A percentile compares a stretch with the other conserved stretches of the same genome.
These are phyloP conservation scores for Temnothorax ravouxi DNA, from an alignment of 2,888 invertebrate genomes.

Conservation along the genomic window DNA sequence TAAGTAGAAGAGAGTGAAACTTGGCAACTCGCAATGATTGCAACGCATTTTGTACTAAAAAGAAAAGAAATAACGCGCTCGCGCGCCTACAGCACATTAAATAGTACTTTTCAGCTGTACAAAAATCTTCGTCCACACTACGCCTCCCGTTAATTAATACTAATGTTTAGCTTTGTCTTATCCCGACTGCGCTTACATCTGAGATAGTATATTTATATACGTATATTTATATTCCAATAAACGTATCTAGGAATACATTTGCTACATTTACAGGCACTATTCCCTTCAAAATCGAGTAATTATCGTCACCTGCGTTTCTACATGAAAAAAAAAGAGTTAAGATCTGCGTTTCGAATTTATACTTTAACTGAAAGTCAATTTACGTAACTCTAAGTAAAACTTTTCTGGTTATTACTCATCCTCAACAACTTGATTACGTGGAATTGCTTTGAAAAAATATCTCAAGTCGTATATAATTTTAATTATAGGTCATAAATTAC, in stretches of 20 bases:
- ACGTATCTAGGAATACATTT: constrained; percentile 65
- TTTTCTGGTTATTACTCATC: neutral
- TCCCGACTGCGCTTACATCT: constrained; percentile 63
- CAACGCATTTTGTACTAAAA: constrained; percentile 76
- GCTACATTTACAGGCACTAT: constrained; percentile 79
- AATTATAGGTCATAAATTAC: no score
- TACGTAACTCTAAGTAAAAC: neutral
- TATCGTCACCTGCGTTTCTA: constrained; percentile 60
- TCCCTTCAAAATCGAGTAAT: constrained; percentile 67
- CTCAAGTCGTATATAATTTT: neutral
- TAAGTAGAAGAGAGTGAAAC: constrained; percentile 72
- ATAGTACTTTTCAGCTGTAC: constrained; percentile 74
- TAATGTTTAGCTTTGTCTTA: constrained; percentile 66
- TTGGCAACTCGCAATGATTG: constrained; percentile 66
- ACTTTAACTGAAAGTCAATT: neutral
- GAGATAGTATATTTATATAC: constrained; percentile 62
- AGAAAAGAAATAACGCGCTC: constrained; percentile 59
- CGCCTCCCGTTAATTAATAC: constrained; percentile 66
- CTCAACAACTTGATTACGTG: constrained; percentile 6
- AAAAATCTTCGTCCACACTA: constrained; percentile 72
- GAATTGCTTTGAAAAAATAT: constrained; percentile 12
- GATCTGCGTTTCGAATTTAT: neutral
- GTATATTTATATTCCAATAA: constrained; percentile 24
- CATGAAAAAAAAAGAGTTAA: constrained; percentile 39
- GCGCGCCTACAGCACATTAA: constrained; percentile 71